Conservation (phyloP, 2,888 invertebrate genomes). For the Octonoba sinensis region DNA sequence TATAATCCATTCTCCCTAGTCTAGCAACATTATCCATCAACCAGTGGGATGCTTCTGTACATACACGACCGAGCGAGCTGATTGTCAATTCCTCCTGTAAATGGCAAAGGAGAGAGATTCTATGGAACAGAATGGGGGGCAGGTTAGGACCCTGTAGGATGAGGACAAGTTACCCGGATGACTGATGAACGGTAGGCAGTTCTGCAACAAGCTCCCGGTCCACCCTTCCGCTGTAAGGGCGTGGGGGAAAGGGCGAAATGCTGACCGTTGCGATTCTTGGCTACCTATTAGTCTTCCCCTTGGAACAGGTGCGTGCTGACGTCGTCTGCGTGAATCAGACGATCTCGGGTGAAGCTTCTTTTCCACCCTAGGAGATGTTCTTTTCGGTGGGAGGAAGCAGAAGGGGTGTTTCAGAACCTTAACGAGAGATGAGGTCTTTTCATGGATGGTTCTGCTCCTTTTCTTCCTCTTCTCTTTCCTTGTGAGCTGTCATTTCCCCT, state of each 20-base stretch:
- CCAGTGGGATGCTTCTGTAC: slow-evolving; percentile 47
- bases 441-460: not conserved
- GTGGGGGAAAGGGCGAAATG: slow-evolving; percentile 22
- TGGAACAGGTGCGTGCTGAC: slow-evolving; percentile 53
- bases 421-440: slow-evolving; percentile 40
- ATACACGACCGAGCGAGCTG: slow-evolving; percentile 1
- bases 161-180: slow-evolving; percentile 40
- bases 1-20: slow-evolving; percentile 13
- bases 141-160: slow-evolving; percentile 12
- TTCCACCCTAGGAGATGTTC: not conserved
- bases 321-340: slow-evolving; percentile 20
- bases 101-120: not conserved
- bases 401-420: slow-evolving; percentile 16
- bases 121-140: not conserved
- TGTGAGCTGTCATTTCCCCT: not conserved
- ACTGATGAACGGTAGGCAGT: slow-evolving; percentile 35
- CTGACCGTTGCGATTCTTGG: slow-evolving; percentile 34
- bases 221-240: slow-evolving; percentile 55
- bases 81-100: slow-evolving; percentile 52
- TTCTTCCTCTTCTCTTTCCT: not conserved
- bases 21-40: slow-evolving; percentile 47
- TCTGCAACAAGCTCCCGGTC: slow-evolving; percentile 45
- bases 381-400: not conserved
- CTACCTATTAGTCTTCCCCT: slow-evolving; percentile 42
- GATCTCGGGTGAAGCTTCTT: slow-evolving; percentile 4